These are phyloP conservation scores for Lampris incognitus DNA, from an alignment of 2,113 vertebrate species.

Conservation along the genomic window DNA sequence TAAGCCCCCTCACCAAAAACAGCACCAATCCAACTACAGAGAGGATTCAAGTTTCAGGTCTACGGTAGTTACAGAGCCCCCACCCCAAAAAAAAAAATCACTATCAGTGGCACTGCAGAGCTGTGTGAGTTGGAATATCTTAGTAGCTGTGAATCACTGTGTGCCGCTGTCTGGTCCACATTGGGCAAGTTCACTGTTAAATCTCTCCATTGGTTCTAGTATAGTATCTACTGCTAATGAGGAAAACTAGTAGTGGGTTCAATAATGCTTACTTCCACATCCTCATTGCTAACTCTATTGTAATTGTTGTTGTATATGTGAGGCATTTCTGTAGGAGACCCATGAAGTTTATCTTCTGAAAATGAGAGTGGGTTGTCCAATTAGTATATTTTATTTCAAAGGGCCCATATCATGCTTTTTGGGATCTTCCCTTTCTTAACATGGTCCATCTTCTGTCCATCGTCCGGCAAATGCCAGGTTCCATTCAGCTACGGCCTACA, in stretches of 20 bases:
- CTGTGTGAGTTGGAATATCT: constrained; percentile 50
- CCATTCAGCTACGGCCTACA: no score
- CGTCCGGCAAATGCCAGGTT: no score
- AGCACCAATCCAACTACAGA: constrained; percentile 69
- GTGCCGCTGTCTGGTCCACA: background rate
- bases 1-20: constrained; percentile 70
- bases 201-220: background rate
- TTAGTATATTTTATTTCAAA: no score
- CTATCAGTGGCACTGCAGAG: constrained; percentile 48
- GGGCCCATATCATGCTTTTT: no score
- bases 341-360: no score
- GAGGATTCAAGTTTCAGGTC: constrained; percentile 60
- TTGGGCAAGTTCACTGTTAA: background rate
- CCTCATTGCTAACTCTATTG: background rate
- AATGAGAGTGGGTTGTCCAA: no score
- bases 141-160: constrained; percentile 38
- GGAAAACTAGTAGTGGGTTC: constrained; percentile 1
- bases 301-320: background rate
- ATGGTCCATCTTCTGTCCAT: no score
- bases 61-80: constrained; percentile 31
- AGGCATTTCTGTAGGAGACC: background rate
- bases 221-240: no score
- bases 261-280: background rate
- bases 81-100: background rate
- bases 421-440: no score